These are phyloP conservation scores for Girardia tigrina DNA, from an alignment of 2,888 invertebrate species.

Conservation along the genomic window DNA sequence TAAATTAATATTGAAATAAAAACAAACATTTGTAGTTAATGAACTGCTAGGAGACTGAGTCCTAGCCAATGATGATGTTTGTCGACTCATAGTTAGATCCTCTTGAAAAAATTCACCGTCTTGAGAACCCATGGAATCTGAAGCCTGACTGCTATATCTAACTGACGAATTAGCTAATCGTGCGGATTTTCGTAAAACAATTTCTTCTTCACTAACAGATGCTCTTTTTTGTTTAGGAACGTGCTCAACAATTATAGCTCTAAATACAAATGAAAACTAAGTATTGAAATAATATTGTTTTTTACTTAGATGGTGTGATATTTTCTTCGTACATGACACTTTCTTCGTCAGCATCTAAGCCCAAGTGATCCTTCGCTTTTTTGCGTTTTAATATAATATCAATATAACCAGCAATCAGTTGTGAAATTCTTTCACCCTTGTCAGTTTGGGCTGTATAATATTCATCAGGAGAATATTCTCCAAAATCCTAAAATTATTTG, in stretches of 20 bases:
- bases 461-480: conserved; percentile 96
- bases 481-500: conserved; percentile 64
- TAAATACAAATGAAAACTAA: too few species aligned
- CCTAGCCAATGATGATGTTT: not conserved
- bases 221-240: conserved; percentile 3
- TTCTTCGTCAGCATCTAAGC: conserved; percentile 94
- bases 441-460: conserved; percentile 92
- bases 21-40: not conserved
- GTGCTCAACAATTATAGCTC: not conserved
- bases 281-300: too few species aligned
- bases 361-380: conserved; percentile 85
- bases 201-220: conserved; percentile 11
- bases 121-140: conserved; percentile 8
- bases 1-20: not conserved
- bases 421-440: conserved; percentile 93
- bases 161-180: not conserved
- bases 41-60: not conserved
- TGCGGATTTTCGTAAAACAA: not conserved
- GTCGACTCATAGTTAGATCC: not conserved
- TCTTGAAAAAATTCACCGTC: not conserved
- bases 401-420: conserved; percentile 93
- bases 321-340: conserved; percentile 94
- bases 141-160: not conserved
- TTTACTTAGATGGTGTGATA: conserved; percentile 59
- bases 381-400: conserved; percentile 96